A percentile compares a stretch with the other conserved stretches of the same genome.
Evolutionary conservation across 2,888 invertebrate species (phyloP).

Genomic region (Diaperis boleti): DNA sequence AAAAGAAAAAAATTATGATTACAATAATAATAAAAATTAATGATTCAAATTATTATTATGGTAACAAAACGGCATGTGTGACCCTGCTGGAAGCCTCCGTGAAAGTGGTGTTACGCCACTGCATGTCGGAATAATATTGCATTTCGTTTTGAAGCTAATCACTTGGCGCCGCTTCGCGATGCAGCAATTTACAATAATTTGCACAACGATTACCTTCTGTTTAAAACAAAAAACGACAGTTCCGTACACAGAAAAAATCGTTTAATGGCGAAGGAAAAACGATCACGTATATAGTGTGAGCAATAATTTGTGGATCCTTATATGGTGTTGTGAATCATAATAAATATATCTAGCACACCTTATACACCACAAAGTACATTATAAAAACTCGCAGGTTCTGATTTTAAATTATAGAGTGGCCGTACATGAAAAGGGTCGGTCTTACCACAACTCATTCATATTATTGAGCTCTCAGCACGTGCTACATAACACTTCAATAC

Average conservation of each 20-base stretch:
- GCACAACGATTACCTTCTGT: slow-evolving; percentile 32
- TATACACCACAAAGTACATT: slow-evolving; percentile 43
- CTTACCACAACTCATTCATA: slow-evolving; percentile 49
- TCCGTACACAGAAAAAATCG: slow-evolving; percentile 10
- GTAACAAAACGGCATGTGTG: no score
- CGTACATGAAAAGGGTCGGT: slow-evolving; percentile 48
- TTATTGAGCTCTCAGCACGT: slow-evolving; percentile 47
- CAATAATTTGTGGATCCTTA: slow-evolving; percentile 50
- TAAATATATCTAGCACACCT: slow-evolving; percentile 50
- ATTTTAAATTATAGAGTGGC: slow-evolving; percentile 50
- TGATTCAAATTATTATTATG: no score
- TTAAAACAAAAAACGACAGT: slow-evolving; percentile 12
- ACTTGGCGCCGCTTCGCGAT: slow-evolving; percentile 23
- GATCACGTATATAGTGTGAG: slow-evolving; percentile 42
- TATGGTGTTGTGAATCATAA: slow-evolving; percentile 50
- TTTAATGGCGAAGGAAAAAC: slow-evolving; percentile 24
- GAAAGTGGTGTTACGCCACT: no score
- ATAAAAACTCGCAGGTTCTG: slow-evolving; percentile 46
- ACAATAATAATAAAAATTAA: no score
- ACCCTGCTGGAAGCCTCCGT: no score
- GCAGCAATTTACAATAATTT: slow-evolving; percentile 32
- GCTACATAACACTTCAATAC: slow-evolving; percentile 44
- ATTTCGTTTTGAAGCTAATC: slow-evolving; percentile 8
- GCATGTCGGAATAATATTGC: slow-evolving; percentile 28
- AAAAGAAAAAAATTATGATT: no score